Evolutionary conservation across 2,797 vertebrate genomes (phyloP), one percentile per base, ranked within the genome.

Genomic region (Neosilurus mollespiculum): DNA sequence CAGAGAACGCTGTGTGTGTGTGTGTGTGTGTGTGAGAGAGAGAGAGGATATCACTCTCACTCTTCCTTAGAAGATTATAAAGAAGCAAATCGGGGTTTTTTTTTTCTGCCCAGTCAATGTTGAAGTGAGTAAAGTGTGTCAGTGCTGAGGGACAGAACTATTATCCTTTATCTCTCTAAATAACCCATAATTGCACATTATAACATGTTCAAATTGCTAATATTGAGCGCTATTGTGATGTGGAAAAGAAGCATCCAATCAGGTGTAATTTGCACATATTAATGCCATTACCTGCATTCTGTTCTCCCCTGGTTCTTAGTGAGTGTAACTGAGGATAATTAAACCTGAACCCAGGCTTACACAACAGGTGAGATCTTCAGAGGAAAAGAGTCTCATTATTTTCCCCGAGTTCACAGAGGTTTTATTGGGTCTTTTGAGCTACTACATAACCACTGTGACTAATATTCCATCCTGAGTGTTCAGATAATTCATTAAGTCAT

Each of bases 261-360:
- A 92, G 92, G 91, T 92, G 90, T 90, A 92, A 92, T 94, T 91
- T 90, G 85, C 30, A 87, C 89, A 89, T 87, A 90, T 89, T 73
- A 81, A 89, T 86, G 90, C 83, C 84, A 83, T 86, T 84, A 88
- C 87, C 80, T 82, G 83, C 87, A 72, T 78, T 82, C 61, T 82
- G 81, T 83, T 89, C 90, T 80, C 56, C 66, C 81, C 72, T 72
- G 85, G 58, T 86, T 80, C 86, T 80, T 49, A 37, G 37, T 51
- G 79, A 75, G 71, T 72, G 84, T 72, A 81, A 54, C 72, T 15
- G 85, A 22, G 86, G 61, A 87, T 78, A 66, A 86, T 91, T 89
- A 87, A 85, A 83, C 62, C 69, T 61, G 84, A 80, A 91, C 87
- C 88, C 85, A 88, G 69, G 65, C 24, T 78, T 70, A 89, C 89